These are phyloP conservation scores for Puffinus mauretanicus DNA, from an alignment of 2,113 vertebrate genomes.

Conservation along the genomic window DNA sequence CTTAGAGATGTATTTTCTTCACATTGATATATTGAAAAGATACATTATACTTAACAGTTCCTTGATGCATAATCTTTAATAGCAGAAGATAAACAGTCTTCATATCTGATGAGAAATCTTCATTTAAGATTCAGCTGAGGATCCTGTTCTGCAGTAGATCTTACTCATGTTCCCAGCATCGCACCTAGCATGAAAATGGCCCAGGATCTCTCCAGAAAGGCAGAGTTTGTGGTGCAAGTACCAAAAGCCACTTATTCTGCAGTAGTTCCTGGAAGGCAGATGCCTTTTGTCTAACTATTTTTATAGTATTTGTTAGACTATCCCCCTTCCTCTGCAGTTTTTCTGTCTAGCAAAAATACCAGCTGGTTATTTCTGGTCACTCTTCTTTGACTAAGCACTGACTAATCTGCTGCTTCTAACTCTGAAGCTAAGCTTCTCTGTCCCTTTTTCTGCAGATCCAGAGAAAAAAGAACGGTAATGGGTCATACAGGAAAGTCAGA, in stretches of 20 bases:
- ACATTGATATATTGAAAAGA: neutral
- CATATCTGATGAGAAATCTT: neutral
- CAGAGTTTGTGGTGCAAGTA: neutral
- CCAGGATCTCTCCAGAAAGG: conserved; percentile 5
- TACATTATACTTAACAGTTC: neutral
- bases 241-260: neutral
- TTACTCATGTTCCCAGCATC: neutral
- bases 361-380: conserved; percentile 40
- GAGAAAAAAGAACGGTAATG: neutral
- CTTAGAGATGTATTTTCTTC: neutral
- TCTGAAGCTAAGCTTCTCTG: neutral
- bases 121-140: neutral
- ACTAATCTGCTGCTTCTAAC: neutral
- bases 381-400: neutral
- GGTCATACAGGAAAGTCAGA: neutral
- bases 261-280: conserved; percentile 38
- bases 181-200: neutral
- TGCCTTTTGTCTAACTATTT: conserved; percentile 33
- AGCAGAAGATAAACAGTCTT: neutral
- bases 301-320: conserved; percentile 27
- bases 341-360: conserved; percentile 44
- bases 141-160: neutral
- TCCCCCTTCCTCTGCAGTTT: conserved; percentile 27
- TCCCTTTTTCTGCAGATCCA: neutral
- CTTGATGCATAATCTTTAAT: neutral